These are phyloP conservation scores for Bombus ignitus DNA, from an alignment of 1,140 invertebrate species.

Conservation along the genomic window DNA sequence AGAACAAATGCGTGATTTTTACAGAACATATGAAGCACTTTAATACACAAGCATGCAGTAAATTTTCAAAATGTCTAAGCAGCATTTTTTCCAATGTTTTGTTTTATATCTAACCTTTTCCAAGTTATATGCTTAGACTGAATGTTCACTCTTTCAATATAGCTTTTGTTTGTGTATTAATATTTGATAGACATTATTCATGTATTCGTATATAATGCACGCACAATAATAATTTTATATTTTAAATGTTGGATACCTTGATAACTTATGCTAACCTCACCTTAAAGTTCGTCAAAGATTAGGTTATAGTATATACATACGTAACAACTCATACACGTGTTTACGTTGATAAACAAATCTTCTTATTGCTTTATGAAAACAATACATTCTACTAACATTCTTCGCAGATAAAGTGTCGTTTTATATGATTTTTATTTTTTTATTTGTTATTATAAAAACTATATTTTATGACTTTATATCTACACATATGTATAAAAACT, in stretches of 20 bases:
- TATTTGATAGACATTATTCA: background rate
- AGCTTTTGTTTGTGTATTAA: background rate
- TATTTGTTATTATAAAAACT: slow-evolving; percentile 28
- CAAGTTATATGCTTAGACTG: background rate
- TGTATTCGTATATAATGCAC: background rate
- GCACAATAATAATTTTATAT: background rate
- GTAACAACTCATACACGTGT: background rate
- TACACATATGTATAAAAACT: slow-evolving; percentile 30
- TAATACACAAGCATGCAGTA: background rate
- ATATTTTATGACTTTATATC: slow-evolving; percentile 57
- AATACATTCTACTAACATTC: slow-evolving; percentile 68
- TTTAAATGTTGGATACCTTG: background rate
- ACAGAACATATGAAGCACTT: slow-evolving; percentile 75
- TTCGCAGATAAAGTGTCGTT: slow-evolving; percentile 54
- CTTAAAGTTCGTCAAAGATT: background rate
- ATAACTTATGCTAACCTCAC: background rate
- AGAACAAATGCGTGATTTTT: slow-evolving; percentile 94
- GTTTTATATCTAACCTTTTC: background rate
- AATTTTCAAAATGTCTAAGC: slow-evolving; percentile 1
- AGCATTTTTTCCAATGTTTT: background rate
- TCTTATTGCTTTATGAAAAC: background rate
- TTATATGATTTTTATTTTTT: slow-evolving; percentile 63
- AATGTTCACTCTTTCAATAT: slow-evolving; percentile 26
- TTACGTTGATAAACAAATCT: background rate
- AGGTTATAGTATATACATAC: background rate